Conservation (phyloP, 92 coral and sea anemone species). For the Porites divaricata region DNA sequence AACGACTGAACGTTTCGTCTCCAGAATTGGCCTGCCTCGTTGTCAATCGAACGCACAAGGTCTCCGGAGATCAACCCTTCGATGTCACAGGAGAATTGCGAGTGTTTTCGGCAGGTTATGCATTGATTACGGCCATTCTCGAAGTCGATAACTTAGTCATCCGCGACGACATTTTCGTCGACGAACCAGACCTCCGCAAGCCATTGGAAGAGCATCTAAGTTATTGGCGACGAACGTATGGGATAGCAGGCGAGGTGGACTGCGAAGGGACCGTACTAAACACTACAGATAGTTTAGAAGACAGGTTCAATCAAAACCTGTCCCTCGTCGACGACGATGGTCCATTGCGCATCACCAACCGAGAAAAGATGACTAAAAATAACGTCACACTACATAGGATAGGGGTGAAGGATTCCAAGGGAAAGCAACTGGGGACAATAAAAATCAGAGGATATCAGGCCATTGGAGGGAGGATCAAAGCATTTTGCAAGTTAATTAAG, state of each 20-base stretch:
- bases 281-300: no score
- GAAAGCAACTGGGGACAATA: not conserved
- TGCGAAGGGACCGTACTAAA: not conserved
- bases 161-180: not conserved
- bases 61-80: not conserved
- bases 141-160: not conserved
- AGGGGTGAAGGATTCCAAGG: not conserved
- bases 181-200: not conserved
- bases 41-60: not conserved
- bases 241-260: not conserved
- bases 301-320: no score
- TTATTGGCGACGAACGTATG: not conserved
- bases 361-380: no score
- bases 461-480: not conserved
- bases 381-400: not conserved
- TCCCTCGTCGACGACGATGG: no score
- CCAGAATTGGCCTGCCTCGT: not conserved
- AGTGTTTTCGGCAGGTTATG: not conserved
- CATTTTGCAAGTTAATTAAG: not conserved
- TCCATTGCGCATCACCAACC: no score
- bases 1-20: not conserved
- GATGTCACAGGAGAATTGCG: not conserved
- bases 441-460: not conserved
- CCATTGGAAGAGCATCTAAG: not conserved
- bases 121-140: no score